phyloP scores from a whole-genome alignment of 2,113 vertebrate genomes.

The Gnathonemus longibarbis region DNA sequence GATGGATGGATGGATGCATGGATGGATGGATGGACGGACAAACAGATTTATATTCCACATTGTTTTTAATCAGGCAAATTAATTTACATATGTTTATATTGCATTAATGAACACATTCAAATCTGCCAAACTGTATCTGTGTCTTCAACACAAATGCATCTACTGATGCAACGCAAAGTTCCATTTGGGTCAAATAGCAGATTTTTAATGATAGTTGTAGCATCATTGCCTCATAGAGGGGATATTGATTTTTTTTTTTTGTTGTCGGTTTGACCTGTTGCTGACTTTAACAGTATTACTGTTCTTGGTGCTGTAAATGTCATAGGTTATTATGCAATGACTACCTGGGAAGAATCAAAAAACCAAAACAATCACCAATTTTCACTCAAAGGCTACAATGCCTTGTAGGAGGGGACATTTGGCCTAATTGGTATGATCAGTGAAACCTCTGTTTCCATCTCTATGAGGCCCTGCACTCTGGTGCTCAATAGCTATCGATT shows the following conservation, averaged over 20 bases:
- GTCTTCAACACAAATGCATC: not conserved
- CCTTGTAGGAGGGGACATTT: not conserved
- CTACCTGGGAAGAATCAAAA: not conserved
- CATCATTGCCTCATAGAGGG: not conserved
- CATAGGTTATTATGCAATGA: not conserved
- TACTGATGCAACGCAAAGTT: not conserved
- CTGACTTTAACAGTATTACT: not conserved
- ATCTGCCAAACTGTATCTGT: not conserved
- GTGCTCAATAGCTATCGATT: not conserved
- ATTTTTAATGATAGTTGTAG: not conserved
- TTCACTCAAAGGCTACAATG: not conserved
- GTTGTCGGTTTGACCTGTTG: not conserved
- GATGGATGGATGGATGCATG: not conserved
- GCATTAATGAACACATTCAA: not conserved
- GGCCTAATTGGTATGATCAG: not conserved
- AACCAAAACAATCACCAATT: not conserved
- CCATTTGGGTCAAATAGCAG: not conserved
- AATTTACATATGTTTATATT: not conserved
- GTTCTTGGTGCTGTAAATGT: not conserved
- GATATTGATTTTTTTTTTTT: not conserved
- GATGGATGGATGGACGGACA: not conserved
- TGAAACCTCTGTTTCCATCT: not conserved
- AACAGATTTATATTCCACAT: not conserved
- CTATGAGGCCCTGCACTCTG: slow-evolving; percentile 1
- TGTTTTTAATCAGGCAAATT: not conserved